A percentile compares a stretch with the other conserved stretches of the same genome.
phyloP scores from a whole-genome alignment of 2,888 invertebrate species.

The Helleia helle region DNA sequence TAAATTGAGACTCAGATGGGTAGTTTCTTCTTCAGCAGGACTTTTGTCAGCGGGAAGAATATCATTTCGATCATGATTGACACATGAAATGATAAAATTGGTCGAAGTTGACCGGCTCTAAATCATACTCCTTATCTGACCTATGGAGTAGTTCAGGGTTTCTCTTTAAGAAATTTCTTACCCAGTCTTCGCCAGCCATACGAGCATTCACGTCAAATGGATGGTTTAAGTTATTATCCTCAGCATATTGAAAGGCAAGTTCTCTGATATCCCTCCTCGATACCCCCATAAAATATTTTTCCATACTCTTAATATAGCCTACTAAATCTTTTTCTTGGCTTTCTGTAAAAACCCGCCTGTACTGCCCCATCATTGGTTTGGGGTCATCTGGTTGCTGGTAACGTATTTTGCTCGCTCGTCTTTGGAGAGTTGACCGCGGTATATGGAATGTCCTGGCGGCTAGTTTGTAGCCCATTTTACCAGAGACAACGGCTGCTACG shows the following conservation, averaged over 20 bases:
- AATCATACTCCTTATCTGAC: slow-evolving; percentile 47
- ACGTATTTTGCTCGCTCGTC: slow-evolving; percentile 62
- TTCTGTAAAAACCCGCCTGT: slow-evolving; percentile 62
- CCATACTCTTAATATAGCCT: slow-evolving; percentile 67
- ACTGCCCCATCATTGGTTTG: slow-evolving; percentile 64
- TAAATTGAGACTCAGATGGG: slow-evolving; percentile 39
- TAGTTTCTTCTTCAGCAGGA: slow-evolving; percentile 21
- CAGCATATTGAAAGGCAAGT: slow-evolving; percentile 67
- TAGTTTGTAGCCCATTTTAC: slow-evolving; percentile 68
- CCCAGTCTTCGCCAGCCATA: slow-evolving; percentile 70
- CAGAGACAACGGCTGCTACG: slow-evolving; percentile 64
- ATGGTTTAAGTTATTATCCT: slow-evolving; percentile 56
- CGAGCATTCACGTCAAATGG: slow-evolving; percentile 61
- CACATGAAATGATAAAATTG: slow-evolving; percentile 70
- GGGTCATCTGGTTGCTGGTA: slow-evolving; percentile 59
- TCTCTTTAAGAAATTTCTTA: slow-evolving; percentile 62
- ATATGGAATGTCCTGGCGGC: slow-evolving; percentile 66
- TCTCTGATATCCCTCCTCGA: slow-evolving; percentile 61
- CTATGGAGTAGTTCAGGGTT: slow-evolving; percentile 58
- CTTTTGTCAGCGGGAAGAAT: background rate
- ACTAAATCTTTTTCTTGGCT: slow-evolving; percentile 64
- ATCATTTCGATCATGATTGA: slow-evolving; percentile 49
- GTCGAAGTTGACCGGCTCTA: slow-evolving; percentile 66
- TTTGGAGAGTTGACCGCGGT: slow-evolving; percentile 62
- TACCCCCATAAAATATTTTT: slow-evolving; percentile 64